These are phyloP conservation scores for Kuschelorhynchus macadamiae DNA, from an alignment of 2,888 invertebrate genomes.

Conservation along the genomic window DNA sequence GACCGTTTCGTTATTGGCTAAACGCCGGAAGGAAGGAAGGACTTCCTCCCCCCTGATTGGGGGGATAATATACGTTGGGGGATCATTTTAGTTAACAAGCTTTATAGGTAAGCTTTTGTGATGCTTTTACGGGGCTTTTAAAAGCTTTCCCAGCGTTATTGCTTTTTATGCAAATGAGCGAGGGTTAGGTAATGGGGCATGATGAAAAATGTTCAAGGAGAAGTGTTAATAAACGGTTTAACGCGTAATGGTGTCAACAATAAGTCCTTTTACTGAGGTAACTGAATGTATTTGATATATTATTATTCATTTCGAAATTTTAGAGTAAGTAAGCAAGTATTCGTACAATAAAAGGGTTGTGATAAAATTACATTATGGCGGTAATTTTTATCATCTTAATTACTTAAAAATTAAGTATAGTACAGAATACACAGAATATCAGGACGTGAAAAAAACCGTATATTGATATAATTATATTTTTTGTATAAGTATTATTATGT, in stretches of 20 bases:
- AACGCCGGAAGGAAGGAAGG: constrained; percentile 52
- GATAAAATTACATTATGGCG: too few species aligned
- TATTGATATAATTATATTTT: too few species aligned
- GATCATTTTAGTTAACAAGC: constrained; percentile 38
- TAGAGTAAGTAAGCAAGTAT: too few species aligned
- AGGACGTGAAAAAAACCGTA: too few species aligned
- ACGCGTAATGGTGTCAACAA: not conserved
- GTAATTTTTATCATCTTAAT: too few species aligned
- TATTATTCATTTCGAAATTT: too few species aligned
- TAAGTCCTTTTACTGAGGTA: not conserved
- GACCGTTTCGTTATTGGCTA: constrained; percentile 49
- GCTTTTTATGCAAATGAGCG: constrained; percentile 31
- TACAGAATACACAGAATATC: too few species aligned
- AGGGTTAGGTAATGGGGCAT: constrained; percentile 15
- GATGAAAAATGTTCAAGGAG: constrained; percentile 20
- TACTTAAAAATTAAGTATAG: too few species aligned
- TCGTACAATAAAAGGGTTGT: too few species aligned
- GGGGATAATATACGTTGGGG: constrained; percentile 32
- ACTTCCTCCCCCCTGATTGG: constrained; percentile 39
- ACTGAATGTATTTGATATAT: too few species aligned
- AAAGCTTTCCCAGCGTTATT: constrained; percentile 18
- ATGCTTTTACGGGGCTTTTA: constrained; percentile 18
- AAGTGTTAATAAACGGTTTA: constrained; percentile 17
- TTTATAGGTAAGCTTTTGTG: constrained; percentile 39
- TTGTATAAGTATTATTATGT: too few species aligned